These are phyloP conservation scores for Delichon dasypus DNA, from an alignment of 2,797 vertebrate genomes.

Conservation along the genomic window DNA sequence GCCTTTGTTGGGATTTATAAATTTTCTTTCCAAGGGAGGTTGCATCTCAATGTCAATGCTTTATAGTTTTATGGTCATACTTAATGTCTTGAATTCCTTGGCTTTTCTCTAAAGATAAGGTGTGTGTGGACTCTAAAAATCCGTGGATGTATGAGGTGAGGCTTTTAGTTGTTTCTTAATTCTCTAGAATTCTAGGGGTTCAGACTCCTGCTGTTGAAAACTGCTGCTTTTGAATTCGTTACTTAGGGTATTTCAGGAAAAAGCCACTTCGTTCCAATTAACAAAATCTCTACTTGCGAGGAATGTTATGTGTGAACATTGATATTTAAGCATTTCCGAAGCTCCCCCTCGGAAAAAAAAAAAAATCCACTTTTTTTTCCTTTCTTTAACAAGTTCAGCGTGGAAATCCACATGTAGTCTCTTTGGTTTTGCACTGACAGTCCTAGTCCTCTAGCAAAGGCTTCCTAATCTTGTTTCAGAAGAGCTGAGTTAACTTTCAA, in stretches of 20 bases:
- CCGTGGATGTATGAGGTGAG: not conserved
- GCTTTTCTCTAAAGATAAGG: not conserved
- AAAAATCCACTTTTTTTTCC: not conserved
- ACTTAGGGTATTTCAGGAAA: not conserved
- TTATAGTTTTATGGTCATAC: not conserved
- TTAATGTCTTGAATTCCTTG: not conserved
- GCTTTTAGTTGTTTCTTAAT: not conserved
- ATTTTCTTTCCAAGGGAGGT: not conserved
- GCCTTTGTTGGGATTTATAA: accelerated
- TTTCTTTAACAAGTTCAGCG: accelerated
- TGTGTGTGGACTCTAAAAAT: not conserved
- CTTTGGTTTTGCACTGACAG: not conserved
- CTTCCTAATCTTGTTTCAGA: not conserved
- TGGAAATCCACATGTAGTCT: not conserved
- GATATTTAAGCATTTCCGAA: not conserved
- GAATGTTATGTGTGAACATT: not conserved
- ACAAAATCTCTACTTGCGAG: not conserved
- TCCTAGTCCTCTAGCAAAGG: not conserved
- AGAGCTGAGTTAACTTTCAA: not conserved
- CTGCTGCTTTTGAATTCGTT: not conserved
- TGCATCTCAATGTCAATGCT: not conserved
- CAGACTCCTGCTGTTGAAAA: not conserved
- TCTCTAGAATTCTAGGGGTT: not conserved
- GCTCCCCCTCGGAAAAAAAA: not conserved
- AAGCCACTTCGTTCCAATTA: not conserved